phyloP scores from a whole-genome alignment of 2,797 vertebrate species.

The Peromyscus melanophrys region DNA sequence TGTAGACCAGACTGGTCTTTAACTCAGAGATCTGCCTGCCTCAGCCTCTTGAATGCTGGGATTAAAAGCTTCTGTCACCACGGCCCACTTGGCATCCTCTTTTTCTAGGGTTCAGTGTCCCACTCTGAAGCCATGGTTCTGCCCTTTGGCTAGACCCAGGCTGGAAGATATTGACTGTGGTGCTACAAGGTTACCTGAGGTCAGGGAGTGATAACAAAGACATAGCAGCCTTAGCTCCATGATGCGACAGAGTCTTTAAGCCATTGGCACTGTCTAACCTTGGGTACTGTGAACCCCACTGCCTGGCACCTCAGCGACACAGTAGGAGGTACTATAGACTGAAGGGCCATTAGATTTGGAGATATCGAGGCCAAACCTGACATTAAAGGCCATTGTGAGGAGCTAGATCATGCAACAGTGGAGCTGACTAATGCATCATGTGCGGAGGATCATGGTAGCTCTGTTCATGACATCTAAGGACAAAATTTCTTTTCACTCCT shows the following conservation, averaged over 20 bases:
- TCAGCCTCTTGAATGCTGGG: neutral
- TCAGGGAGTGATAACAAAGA: neutral
- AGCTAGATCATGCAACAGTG: neutral
- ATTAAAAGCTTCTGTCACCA: neutral
- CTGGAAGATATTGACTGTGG: too few relatives aligned
- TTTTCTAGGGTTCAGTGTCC: neutral
- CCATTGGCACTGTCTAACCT: neutral
- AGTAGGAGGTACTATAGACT: neutral
- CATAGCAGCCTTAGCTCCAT: neutral
- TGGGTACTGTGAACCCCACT: neutral
- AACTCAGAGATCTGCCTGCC: neutral
- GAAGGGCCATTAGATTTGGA: neutral
- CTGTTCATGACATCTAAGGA: neutral
- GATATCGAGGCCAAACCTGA: neutral
- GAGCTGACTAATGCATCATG: neutral
- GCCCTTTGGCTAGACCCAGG: neutral
- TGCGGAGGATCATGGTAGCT: too few relatives aligned
- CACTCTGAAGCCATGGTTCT: neutral
- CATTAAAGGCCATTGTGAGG: neutral
- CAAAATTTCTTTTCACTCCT: neutral
- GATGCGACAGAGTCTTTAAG: neutral
- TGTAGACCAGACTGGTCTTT: neutral
- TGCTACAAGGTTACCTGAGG: neutral
- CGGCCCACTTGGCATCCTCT: neutral
- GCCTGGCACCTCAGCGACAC: neutral